Evolutionary conservation across 2,797 vertebrate genomes (phyloP), one percentile per base, ranked within the genome.

Genomic region (Rhynchotus rufescens): DNA sequence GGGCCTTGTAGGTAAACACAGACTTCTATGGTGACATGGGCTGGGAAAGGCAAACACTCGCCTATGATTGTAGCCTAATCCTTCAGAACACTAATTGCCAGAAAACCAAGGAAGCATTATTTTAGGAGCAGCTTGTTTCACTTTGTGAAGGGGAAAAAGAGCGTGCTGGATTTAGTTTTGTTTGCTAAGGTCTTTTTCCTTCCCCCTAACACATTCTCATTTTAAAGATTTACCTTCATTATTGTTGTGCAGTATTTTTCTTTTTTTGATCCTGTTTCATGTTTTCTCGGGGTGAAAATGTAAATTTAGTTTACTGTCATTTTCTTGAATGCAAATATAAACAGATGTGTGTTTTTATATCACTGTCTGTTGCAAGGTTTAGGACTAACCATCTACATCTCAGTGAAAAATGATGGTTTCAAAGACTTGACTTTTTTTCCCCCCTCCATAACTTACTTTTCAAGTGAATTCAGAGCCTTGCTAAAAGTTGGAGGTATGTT

Each of bases 1-100:
- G 87, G 61, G 44, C 69, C 90, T 94, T 96, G 92, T 91, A 87
- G 92, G 57, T 85, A 96, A 96, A 96, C 84, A 86, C 40, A 91
- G 82, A 73, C 89, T 95, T 90, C 89, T 86, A 49, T 47, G 59
- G 88, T 90, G 94, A 80, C 65, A 86, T 72, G 1, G 60, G 19
- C 61, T 92, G 73, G 87, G 88, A 94, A 96, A 95, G 80, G 90
- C 92, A 95, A 93, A 86, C 80, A 93, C 86, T 85, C 79, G 76
- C 88, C 0, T 3, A 56, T 0, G 7, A 84, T 91, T 92, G 77
- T 89, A 80, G 82, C 42, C 83, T 94, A 94, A 89, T 95, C 89
- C 69, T 89, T 90, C 65, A 83, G 88, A 72, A 86, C 82, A 71
- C 87, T 93, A 92, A 78, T 69, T 92, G 87, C 81, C 69, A 85